Evolutionary conservation across 92 coral and sea anemone species (phyloP).

Genomic region (Isaurus tuberculatus): DNA sequence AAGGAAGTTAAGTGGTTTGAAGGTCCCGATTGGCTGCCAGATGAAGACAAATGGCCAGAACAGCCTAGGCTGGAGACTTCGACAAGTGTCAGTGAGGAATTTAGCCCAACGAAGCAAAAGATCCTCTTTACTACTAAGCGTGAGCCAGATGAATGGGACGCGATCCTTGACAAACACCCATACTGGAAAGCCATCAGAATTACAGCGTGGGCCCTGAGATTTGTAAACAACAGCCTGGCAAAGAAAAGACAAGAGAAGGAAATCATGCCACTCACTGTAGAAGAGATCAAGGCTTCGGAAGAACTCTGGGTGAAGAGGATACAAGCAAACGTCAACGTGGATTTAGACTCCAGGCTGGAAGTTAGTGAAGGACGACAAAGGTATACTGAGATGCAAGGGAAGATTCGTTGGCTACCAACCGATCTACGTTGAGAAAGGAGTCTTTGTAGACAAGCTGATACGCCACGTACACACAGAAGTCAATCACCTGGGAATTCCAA

Average conservation of each 20-base stretch:
- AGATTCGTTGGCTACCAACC: conserved; percentile 68
- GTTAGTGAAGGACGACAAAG: conserved; percentile 50
- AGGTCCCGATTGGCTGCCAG: conserved; percentile 50
- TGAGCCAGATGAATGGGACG: conserved; percentile 66
- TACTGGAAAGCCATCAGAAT: conserved; percentile 54
- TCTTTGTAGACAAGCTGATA: conserved; percentile 69
- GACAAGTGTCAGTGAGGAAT: conserved; percentile 29
- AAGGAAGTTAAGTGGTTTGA: conserved; percentile 47
- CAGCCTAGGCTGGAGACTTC: conserved; percentile 51
- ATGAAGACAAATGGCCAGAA: conserved; percentile 25
- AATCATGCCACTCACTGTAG: conserved; percentile 47
- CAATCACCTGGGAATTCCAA: conserved; percentile 65
- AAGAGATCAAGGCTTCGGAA: conserved; percentile 52
- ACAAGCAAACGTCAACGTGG: conserved; percentile 25
- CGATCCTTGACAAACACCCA: background rate
- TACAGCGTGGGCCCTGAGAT: conserved; percentile 64
- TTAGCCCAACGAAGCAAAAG: conserved; percentile 14
- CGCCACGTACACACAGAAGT: conserved; percentile 53
- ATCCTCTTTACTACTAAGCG: conserved; percentile 30
- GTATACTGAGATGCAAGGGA: conserved; percentile 63
- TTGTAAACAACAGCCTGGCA: conserved; percentile 47
- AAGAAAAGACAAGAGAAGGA: conserved; percentile 8
- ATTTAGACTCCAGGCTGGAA: conserved; percentile 60
- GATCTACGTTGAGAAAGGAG: conserved; percentile 60
- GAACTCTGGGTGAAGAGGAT: conserved; percentile 43